Evolutionary conservation across 2,113 vertebrate species (phyloP).

Genomic region (Oryzias melastigma): DNA sequence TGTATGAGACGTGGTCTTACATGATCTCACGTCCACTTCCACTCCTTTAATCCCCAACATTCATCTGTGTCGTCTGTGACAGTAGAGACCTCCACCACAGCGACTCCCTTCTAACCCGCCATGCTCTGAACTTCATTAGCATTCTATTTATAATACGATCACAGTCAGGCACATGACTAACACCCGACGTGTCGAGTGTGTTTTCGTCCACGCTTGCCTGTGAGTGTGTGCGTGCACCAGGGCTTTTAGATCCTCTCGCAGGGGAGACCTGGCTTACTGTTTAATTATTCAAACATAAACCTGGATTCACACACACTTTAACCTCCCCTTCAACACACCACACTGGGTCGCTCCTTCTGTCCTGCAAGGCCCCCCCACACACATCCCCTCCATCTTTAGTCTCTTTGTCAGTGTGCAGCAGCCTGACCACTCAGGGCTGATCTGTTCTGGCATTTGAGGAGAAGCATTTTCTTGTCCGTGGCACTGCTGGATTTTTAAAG

Average conservation of each 20-base stretch:
- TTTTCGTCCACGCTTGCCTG: slow-evolving; percentile 13
- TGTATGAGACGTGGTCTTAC: neutral
- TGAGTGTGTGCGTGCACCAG: slow-evolving; percentile 4
- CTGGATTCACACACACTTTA: slow-evolving; percentile 37
- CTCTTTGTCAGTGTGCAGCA: slow-evolving; percentile 67
- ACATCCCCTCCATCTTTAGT: slow-evolving; percentile 1
- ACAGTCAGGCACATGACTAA: slow-evolving; percentile 48
- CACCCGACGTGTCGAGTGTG: slow-evolving; percentile 42
- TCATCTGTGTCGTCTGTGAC: slow-evolving; percentile 22
- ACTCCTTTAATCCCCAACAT: neutral
- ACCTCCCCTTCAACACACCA: slow-evolving; percentile 33
- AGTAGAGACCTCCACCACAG: neutral
- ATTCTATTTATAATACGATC: slow-evolving; percentile 52
- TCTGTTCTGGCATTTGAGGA: slow-evolving; percentile 70
- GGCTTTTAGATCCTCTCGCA: slow-evolving; percentile 36
- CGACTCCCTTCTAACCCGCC: neutral
- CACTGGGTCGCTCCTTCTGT: slow-evolving; percentile 22
- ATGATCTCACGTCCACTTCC: slow-evolving; percentile 3
- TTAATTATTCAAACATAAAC: slow-evolving; percentile 68
- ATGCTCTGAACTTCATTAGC: slow-evolving; percentile 33
- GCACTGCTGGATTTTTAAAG: slow-evolving; percentile 60
- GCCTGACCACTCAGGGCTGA: slow-evolving; percentile 62
- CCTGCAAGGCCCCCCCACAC: slow-evolving; percentile 18
- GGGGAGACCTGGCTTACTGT: slow-evolving; percentile 40
- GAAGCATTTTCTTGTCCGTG: slow-evolving; percentile 62